These are phyloP conservation scores for Saccostrea glomerata DNA, from an alignment of 1,140 invertebrate genomes.

Conservation along the genomic window DNA sequence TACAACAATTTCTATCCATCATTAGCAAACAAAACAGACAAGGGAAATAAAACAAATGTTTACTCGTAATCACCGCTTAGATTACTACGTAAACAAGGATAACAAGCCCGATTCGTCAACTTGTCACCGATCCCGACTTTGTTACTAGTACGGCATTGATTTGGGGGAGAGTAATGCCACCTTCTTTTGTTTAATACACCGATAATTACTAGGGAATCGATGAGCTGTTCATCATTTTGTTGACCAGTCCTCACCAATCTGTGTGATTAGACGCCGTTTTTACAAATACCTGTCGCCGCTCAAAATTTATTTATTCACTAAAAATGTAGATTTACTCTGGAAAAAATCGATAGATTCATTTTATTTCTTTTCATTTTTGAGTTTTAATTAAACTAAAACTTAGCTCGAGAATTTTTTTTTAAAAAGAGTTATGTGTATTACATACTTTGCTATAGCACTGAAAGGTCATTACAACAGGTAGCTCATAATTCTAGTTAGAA, in stretches of 20 bases:
- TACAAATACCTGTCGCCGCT: slow-evolving; percentile 12
- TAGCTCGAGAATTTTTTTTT: too few relatives aligned
- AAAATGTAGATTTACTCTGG: background rate
- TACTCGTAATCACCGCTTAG: slow-evolving; percentile 35
- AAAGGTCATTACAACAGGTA: too few relatives aligned
- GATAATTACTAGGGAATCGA: slow-evolving; percentile 24
- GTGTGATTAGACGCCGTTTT: slow-evolving; percentile 19
- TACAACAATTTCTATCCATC: slow-evolving; percentile 15
- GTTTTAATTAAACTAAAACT: background rate
- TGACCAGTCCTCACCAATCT: slow-evolving; percentile 31
- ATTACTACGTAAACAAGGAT: slow-evolving; percentile 21
- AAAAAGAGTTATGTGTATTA: too few relatives aligned
- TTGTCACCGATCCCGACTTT: slow-evolving; percentile 34
- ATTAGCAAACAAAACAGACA: slow-evolving; percentile 25
- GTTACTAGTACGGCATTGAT: slow-evolving; percentile 31
- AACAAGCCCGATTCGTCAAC: slow-evolving; percentile 34
- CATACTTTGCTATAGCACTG: too few relatives aligned
- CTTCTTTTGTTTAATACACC: slow-evolving; percentile 26
- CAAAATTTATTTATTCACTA: background rate
- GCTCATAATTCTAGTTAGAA: too few relatives aligned
- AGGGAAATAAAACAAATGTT: slow-evolving; percentile 34
- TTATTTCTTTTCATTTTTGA: background rate
- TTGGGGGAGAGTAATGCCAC: slow-evolving; percentile 3
- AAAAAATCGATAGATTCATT: background rate
- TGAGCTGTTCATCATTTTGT: slow-evolving; percentile 28